Percentiles rank a stretch among this genome's conserved stretches.
Conservation (phyloP, 2,888 invertebrate species). For the Caenorhabditis sinica region DNA sequence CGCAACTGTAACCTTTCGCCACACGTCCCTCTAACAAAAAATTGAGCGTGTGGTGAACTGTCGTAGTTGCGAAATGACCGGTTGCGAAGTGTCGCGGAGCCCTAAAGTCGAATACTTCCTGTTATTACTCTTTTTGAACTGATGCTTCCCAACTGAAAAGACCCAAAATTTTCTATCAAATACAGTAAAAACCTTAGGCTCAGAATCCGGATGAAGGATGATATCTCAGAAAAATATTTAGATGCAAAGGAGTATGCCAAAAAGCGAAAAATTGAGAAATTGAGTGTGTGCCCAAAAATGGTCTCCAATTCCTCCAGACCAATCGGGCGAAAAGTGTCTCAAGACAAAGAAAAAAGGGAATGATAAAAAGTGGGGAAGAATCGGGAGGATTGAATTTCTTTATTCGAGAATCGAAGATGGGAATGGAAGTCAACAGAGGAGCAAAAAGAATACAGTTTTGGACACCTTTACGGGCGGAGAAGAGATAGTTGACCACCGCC, state of each 20-base stretch:
- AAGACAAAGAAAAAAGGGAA: neutral
- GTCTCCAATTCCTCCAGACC: neutral
- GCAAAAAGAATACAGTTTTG: conserved; percentile 46
- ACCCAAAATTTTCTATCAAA: too few species aligned
- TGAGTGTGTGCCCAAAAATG: neutral
- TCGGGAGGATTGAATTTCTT: conserved; percentile 38
- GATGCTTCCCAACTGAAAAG: too few species aligned
- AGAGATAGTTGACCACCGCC: neutral
- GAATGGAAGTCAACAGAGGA: conserved; percentile 26
- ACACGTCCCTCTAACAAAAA: too few species aligned
- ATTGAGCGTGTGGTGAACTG: too few species aligned
- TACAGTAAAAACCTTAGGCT: too few species aligned
- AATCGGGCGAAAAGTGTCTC: neutral
- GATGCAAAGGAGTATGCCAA: neutral
- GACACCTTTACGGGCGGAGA: conserved; percentile 38
- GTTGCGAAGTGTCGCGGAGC: too few species aligned
- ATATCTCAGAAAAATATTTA: too few species aligned
- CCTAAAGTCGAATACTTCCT: too few species aligned
- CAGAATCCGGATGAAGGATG: too few species aligned
- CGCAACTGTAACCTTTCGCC: too few species aligned
- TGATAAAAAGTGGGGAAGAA: conserved; percentile 16
- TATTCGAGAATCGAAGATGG: conserved; percentile 33
- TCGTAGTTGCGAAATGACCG: too few species aligned
- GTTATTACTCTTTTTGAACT: too few species aligned
- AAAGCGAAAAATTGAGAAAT: neutral